Base-by-base conservation (phyloP, 2,797 vertebrate species). In the Tokudaia muenninki region DNA sequence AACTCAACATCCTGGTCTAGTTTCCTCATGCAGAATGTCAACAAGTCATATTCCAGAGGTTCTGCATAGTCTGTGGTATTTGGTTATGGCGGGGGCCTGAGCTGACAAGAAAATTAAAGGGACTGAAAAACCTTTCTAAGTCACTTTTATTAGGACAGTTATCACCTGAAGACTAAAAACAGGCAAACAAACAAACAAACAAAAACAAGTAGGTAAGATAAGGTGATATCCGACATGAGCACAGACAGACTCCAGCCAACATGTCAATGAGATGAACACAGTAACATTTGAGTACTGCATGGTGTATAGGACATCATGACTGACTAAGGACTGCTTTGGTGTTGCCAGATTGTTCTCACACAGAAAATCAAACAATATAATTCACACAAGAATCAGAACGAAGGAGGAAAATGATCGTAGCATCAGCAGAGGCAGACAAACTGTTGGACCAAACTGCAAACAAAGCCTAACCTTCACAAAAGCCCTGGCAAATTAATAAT, bases 401-500 rank as follows among this genome's bases (percentile, higher is more conserved):
- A 90, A 94, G 44, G 47, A 94, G 57, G 29, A 47, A 79, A 88
- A 78, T 79, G n/a, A 79, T 91, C 31, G 14, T n/a, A 86, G 21
- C n/a, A 82, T 91, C 63, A 96, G 82, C 70, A 96, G 37, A 91
- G 44, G 57, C 78, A 95, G 86, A 84, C n/a, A 87, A 95, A 91
- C 55, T 44, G 83, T 95, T 79, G 95, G 92, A 82, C 17, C n/a
- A 90, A 94, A 95, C 90, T 34, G 65, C 21, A 92, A 61, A 34
- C 31, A 92, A 72, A 29, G 80, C 6, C n/a, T 61, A 80, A 83
- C 92, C 82, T 75, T 77, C 87, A 86, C 67, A 89, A 94, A 95
- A 97, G 87, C 34, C 34, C 84, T 94, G 70, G 61, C 6, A 90
- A 94, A 92, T 94, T 93, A 94, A 93, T 86, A 87, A 92, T 65